Conservation (phyloP, 2,797 vertebrate species). For the Malacoraja senta region DNA sequence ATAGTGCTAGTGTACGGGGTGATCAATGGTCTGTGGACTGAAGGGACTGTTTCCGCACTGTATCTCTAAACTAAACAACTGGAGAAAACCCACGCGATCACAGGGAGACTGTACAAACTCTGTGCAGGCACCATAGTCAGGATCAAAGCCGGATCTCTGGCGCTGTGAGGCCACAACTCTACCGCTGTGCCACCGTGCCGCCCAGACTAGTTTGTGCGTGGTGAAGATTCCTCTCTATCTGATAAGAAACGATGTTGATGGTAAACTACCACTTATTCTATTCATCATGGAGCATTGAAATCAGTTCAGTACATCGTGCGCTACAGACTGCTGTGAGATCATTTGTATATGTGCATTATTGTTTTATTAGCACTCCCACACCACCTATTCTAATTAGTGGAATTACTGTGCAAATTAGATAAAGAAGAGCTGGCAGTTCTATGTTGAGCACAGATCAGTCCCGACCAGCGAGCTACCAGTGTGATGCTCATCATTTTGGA, state of each 20-base stretch:
- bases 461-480: not conserved
- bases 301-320: not conserved
- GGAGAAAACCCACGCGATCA: too few species aligned
- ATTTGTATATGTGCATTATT: slow-evolving; percentile 16
- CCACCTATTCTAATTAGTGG: slow-evolving; percentile 29
- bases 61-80: too few species aligned
- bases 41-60: too few species aligned
- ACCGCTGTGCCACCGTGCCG: too few species aligned
- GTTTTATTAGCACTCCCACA: slow-evolving; percentile 27
- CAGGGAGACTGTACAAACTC: too few species aligned
- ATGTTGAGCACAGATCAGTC: not conserved
- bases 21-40: too few species aligned
- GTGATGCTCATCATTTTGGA: not conserved
- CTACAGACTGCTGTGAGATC: slow-evolving; percentile 16
- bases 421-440: not conserved
- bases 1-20: too few species aligned
- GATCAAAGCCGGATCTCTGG: too few species aligned
- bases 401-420: slow-evolving; percentile 28
- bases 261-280: not conserved
- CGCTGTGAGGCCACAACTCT: too few species aligned
- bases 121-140: too few species aligned
- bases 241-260: not conserved
- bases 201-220: not conserved
- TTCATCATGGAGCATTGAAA: not conserved
- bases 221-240: not conserved